Conservation (phyloP, 2,888 invertebrate genomes). For the Biston stratarius region DNA sequence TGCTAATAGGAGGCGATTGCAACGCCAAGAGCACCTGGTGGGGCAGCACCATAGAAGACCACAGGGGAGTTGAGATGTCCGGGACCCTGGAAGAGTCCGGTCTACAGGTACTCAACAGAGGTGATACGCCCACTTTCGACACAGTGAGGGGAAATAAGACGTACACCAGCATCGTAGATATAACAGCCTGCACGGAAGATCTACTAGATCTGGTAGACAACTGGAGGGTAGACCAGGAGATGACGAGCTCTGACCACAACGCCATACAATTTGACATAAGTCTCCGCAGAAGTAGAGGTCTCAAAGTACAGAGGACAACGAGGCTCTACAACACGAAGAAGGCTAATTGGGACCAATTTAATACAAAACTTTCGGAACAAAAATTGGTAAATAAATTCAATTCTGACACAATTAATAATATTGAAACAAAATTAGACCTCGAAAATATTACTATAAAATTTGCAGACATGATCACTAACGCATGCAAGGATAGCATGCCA, state of each 20-base stretch:
- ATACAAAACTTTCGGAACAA: background rate
- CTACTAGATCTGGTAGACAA: slow-evolving; percentile 1
- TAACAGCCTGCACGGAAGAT: slow-evolving; percentile 1
- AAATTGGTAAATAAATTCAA: slow-evolving; percentile 19
- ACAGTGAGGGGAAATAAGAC: background rate
- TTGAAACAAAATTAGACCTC: background rate
- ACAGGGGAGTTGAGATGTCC: background rate
- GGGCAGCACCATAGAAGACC: background rate
- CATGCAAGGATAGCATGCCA: background rate
- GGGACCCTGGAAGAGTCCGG: background rate
- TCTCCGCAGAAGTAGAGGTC: background rate
- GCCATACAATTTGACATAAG: background rate
- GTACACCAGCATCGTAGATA: background rate
- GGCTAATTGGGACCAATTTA: slow-evolving; percentile 4
- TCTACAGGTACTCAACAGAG: background rate
- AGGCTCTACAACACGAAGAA: slow-evolving; percentile 12
- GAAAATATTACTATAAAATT: background rate
- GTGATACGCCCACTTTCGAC: slow-evolving; percentile 16
- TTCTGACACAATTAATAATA: background rate
- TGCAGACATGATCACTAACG: no score
- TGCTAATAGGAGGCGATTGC: background rate
- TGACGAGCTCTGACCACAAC: background rate
- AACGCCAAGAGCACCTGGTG: background rate
- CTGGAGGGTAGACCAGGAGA: background rate
- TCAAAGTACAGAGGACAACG: slow-evolving; percentile 27